Base-by-base conservation (phyloP, 1,140 invertebrate genomes). In the Pygmarrhopalites habei region DNA sequence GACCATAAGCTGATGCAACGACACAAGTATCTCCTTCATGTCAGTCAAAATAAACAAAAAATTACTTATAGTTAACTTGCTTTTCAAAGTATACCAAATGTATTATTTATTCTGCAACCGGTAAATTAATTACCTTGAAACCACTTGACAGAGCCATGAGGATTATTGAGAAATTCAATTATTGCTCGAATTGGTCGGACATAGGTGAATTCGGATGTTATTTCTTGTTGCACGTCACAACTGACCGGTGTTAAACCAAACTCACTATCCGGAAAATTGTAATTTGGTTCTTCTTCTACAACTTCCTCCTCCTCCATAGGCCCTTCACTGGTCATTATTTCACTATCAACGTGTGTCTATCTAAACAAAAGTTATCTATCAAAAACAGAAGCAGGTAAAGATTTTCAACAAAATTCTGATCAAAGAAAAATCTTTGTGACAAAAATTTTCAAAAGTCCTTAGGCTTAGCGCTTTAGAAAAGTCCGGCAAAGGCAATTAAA, bases 141-240 rank as follows among this genome's bases (percentile, higher is more conserved):
- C 17, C 68, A 29, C 21, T 58, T 60, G 5, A 68, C 64, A 39
- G 60, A 64, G 3, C 69, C 69, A 52, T 71, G 64, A 0, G 69
- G 64, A 53, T 68, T 66, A 14, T 62, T 21, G 2, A 71, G 29
- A 25, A 66, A 26, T 21, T 46, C 47, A 15, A 60, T 35, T 10
- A 29, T 28, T 17, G 56, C 61, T 46, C 32, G 51, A 25, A 71
- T 58, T 10, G 69, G 66, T n/a, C 69, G 56, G 15, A 66, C 58
- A 21, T 43, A 52, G 5, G 59, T 29, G 19, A 64, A 59, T 28
- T 44, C 21, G 28, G 5, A 26, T 15, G 30, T 56, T 3, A 44
- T 25, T 25, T 60, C 58, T 23, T 21, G 7, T 12, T 49, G 4
- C 30, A 25, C n/a, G 3, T 14, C 14, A 4, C 29, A 7, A 39